A percentile compares a stretch with the other conserved stretches of the same genome.
Evolutionary conservation across 2,797 vertebrate species (phyloP).

Genomic region (Falco berigora): DNA sequence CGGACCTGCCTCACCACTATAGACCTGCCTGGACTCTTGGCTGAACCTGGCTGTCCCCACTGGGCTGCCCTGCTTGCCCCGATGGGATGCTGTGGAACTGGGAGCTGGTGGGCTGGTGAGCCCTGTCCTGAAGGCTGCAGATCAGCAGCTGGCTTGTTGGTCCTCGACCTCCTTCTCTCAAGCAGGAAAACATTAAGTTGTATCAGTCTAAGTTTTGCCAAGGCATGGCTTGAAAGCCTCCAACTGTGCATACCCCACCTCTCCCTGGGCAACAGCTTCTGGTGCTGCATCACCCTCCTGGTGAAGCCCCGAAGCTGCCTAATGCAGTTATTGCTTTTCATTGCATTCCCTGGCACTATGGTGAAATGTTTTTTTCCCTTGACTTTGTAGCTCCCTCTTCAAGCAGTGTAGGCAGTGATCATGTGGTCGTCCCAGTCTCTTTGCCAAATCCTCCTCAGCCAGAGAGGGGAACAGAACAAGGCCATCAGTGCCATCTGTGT

Average conservation of each 20-base stretch:
- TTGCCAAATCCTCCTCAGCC: not conserved
- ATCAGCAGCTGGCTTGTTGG: not conserved
- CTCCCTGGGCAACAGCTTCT: not conserved
- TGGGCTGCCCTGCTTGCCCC: fast-evolving
- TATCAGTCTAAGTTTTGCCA: not conserved
- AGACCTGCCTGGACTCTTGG: not conserved
- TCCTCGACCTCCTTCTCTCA: not conserved
- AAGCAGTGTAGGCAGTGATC: not conserved
- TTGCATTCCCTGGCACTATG: not conserved
- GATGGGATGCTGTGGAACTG: not conserved
- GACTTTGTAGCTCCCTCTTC: not conserved
- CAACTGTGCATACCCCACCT: fast-evolving
- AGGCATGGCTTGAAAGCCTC: not conserved
- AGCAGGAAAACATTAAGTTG: not conserved
- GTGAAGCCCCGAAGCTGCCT: not conserved
- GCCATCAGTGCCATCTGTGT: not conserved
- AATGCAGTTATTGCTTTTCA: not conserved
- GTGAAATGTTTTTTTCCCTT: not conserved
- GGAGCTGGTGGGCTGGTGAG: not conserved
- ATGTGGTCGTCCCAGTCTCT: not conserved
- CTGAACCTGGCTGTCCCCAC: not conserved
- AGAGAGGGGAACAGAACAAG: not conserved
- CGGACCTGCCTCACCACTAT: not conserved
- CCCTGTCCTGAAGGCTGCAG: not conserved
- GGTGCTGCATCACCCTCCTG: not conserved